Evolutionary conservation across 1,140 invertebrate genomes (phyloP).

Genomic region (Paracyclopina nana): DNA sequence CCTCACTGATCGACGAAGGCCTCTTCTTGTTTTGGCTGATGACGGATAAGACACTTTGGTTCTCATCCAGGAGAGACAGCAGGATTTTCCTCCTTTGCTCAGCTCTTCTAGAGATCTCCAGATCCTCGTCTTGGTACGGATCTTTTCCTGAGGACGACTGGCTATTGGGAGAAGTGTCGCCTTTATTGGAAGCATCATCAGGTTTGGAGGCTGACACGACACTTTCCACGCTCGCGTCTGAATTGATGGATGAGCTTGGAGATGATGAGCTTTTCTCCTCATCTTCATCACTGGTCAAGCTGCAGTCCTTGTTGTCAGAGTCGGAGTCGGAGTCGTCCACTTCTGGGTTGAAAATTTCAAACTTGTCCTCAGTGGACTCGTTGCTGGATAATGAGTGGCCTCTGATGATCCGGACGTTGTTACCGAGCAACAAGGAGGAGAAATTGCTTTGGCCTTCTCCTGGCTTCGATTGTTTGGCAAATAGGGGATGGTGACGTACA

Average conservation of each 20-base stretch:
- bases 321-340: conserved; percentile 74
- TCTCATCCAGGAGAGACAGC: not conserved
- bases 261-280: too few relatives aligned
- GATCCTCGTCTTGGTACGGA: too few relatives aligned
- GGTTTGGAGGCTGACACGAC: not conserved
- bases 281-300: too few relatives aligned
- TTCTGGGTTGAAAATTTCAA: conserved; percentile 72
- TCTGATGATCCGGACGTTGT: conserved; percentile 23
- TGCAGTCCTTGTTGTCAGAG: too few relatives aligned
- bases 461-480: conserved; percentile 13
- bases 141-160: too few relatives aligned
- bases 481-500: conserved; percentile 14
- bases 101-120: too few relatives aligned
- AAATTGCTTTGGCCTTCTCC: conserved; percentile 18
- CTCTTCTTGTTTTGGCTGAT: too few relatives aligned
- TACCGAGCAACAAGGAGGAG: conserved; percentile 21
- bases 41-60: not conserved
- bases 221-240: conserved; percentile 1
- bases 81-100: not conserved
- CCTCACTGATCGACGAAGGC: too few relatives aligned
- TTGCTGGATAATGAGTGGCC: conserved; percentile 11
- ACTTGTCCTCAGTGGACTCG: conserved; percentile 26
- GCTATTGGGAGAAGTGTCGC: too few relatives aligned
- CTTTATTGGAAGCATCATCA: too few relatives aligned
- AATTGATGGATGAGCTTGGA: not conserved